These are phyloP conservation scores for Himalopsyche japonica DNA, from an alignment of 2,888 invertebrate genomes.

Conservation along the genomic window DNA sequence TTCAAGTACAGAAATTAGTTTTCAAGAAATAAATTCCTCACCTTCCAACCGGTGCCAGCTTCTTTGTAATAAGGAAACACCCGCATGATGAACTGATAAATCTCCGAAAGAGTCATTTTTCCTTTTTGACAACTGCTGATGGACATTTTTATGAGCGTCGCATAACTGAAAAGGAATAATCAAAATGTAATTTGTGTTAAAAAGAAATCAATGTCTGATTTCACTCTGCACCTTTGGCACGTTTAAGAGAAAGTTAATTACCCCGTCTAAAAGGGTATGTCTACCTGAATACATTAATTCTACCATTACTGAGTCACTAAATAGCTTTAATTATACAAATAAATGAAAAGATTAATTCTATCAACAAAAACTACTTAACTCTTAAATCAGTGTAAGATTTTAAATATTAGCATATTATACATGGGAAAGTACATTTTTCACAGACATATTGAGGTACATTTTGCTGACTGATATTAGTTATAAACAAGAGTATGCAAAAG, in stretches of 20 bases:
- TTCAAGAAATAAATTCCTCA: slow-evolving; percentile 44
- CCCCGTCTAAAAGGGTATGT: neutral
- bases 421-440: too few relatives aligned
- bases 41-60: slow-evolving; percentile 74
- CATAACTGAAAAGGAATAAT: slow-evolving; percentile 60
- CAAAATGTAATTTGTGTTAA: neutral
- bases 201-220: neutral
- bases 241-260: neutral
- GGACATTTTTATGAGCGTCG: slow-evolving; percentile 70
- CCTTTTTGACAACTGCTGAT: slow-evolving; percentile 69
- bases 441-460: too few relatives aligned
- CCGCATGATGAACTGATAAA: slow-evolving; percentile 73
- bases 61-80: slow-evolving; percentile 73
- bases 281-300: neutral
- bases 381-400: too few relatives aligned
- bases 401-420: too few relatives aligned
- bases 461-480: too few relatives aligned
- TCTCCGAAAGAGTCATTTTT: slow-evolving; percentile 74
- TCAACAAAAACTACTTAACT: too few relatives aligned
- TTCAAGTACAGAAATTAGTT: neutral
- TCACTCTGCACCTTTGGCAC: neutral
- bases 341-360: too few relatives aligned
- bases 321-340: too few relatives aligned
- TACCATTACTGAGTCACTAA: too few relatives aligned
- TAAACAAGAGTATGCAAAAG: too few relatives aligned